Base-by-base conservation (phyloP, 2,113 vertebrate genomes). In the Elephantulus edwardii region DNA sequence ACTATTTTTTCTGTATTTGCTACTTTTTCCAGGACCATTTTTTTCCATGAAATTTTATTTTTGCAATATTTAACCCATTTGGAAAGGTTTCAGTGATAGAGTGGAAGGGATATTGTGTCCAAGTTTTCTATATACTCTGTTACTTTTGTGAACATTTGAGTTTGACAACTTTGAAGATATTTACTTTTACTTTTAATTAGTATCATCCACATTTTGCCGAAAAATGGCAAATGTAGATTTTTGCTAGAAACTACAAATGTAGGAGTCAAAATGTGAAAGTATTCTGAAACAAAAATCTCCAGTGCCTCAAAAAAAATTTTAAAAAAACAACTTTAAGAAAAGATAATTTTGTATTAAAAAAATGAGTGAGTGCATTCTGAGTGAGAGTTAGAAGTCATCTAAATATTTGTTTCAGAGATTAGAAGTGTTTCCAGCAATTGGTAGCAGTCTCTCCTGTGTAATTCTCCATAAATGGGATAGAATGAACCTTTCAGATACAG, bases 1-100 rank as follows among this genome's bases (percentile, higher is more conserved):
- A 85, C 87, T 6, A 81, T 26, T 80, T 19, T 16, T 12, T 26
- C 42, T 28, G 76, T 91, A n/a, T 42, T 19, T 81, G 74, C 13
- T 35, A 10, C 54, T 17, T 84, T 54, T 86, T 87, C 38, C 70
- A 68, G 70, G 42, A 78, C 38, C 30, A 72, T 48, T 78, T 83
- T 70, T 77, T 11, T 83, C 30, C 50, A 10, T 83, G 50, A 88
- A 91, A 68, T 54, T 89, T 88, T 83, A 80, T 86, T 30, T 94
- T 90, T 80, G 9, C 86, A 48, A 89, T 38, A 60, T 46, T 38
- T 16, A 82, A 30, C 83, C 94, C 17, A 86, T 83, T 20, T 30
- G 12, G 68, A 82, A 84, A 40, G 14, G 12, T 76, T 50, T 71
- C 60, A 86, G n/a, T n/a, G n/a, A n/a, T n/a, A 77, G 64, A 22